Percentiles rank a stretch among this genome's conserved stretches.
These are phyloP conservation scores for Rhegmatorhina hoffmannsi DNA, from an alignment of 2,113 vertebrate species.

Conservation along the genomic window DNA sequence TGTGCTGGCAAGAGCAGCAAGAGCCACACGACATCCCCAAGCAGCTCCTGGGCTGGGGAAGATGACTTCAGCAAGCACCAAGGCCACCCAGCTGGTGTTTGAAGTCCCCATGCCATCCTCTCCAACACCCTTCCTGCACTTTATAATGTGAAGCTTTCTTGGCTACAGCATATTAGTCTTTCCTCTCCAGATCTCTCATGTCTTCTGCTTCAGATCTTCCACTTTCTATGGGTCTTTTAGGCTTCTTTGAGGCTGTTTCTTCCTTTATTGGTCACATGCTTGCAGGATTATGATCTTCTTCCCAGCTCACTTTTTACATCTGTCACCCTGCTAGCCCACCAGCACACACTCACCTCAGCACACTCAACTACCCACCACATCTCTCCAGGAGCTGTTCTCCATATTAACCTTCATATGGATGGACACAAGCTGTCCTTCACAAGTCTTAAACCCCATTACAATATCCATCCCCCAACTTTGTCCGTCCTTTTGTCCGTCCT, in stretches of 20 bases:
- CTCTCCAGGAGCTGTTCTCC: not conserved
- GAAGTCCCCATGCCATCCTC: constrained; percentile 21
- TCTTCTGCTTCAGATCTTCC: not conserved
- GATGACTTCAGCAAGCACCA: not conserved
- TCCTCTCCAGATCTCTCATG: not conserved
- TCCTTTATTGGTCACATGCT: not conserved
- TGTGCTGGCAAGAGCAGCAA: not conserved
- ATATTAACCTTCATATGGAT: not conserved
- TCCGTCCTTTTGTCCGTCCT: not conserved
- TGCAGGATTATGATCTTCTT: not conserved
- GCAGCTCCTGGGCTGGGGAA: not conserved
- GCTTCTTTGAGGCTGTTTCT: not conserved
- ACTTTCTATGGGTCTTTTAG: not conserved
- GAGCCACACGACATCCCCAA: not conserved
- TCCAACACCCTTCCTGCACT: not conserved
- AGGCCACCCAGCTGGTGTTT: constrained; percentile 57
- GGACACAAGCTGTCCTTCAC: not conserved
- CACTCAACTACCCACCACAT: fast-evolving
- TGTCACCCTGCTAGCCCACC: not conserved
- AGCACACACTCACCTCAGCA: not conserved
- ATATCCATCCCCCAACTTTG: fast-evolving
- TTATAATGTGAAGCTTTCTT: not conserved
- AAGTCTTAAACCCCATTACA: not conserved
- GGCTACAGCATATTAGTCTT: not conserved
- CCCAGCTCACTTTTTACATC: not conserved